Evolutionary conservation across 2,113 vertebrate species (phyloP).

Genomic region (Microtus ochrogaster): DNA sequence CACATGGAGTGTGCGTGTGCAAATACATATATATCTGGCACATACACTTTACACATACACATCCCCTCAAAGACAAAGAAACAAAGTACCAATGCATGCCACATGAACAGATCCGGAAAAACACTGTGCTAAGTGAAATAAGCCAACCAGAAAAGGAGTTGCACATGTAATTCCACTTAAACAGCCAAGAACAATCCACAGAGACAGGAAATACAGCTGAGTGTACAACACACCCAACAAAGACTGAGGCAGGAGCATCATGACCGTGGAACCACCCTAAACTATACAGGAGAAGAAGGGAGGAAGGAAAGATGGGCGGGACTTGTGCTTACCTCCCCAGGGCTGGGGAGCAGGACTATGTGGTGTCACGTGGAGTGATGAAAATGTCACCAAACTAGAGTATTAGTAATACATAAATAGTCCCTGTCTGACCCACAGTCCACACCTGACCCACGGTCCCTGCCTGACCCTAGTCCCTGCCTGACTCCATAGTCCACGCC

Average conservation of each 20-base stretch:
- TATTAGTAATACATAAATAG: not conserved
- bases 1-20: not conserved
- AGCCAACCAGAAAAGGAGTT: not conserved
- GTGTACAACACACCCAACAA: too few relatives aligned
- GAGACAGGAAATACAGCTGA: not conserved
- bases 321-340: not conserved
- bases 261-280: not conserved
- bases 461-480: fast-evolving
- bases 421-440: too few relatives aligned
- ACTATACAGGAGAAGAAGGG: not conserved
- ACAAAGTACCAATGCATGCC: not conserved
- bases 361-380: not conserved
- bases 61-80: not conserved
- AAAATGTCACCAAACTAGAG: slow-evolving; percentile 25
- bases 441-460: fast-evolving
- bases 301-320: not conserved
- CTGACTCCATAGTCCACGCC: too few relatives aligned
- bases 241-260: not conserved
- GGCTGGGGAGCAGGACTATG: too few relatives aligned
- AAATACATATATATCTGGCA: not conserved
- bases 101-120: not conserved
- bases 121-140: not conserved
- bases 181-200: not conserved
- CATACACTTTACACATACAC: too few relatives aligned
- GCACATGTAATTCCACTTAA: not conserved